Evolutionary conservation across 1,140 invertebrate species (phyloP), one percentile per base, ranked within the genome.

Genomic region (Neotoxoptera formosana): DNA sequence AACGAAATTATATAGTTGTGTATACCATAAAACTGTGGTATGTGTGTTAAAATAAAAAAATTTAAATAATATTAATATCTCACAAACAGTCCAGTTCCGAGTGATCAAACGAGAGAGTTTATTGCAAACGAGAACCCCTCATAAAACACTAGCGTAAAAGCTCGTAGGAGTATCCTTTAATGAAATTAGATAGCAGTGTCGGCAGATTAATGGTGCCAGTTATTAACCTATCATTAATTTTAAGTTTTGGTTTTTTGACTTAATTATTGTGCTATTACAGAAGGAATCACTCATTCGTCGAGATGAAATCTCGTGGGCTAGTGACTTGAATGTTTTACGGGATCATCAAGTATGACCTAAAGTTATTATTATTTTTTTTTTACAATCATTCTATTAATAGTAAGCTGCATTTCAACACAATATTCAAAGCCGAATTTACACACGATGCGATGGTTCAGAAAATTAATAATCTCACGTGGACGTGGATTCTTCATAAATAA

Each of bases 191-290:
- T 56, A 56, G 34, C 34, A 89, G 48, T 36, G 88, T 41, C 88
- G 48, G 51, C 51, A 56, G 88, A 89, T 56, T 56, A 36, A 89
- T 56, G 51, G 48, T 36, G 3, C 4, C 34, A 51, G 88, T 89
- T 56, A 56, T 56, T 56, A 89, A 56, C 88, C 88, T 89, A 56
- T 89, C 48, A 56, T 56, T 89, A 56, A 56, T 89, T 56, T 56
- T 20, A n/a, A 3, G 48, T 51, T 89, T 36, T 23, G 87, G 34
- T 53, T 89, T 89, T 89, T 89, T 36, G 45, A 89, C 87, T 89
- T 89, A 89, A 89, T 89, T 53, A 89, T 89, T 89, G 34, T 53
- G 87, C 47, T 53, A 53, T 89, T 53, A 89, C 17, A 89, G 23
- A 21, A 30, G 34, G 9, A 56, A 89, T 89, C 51, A 89, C 34